phyloP scores from a whole-genome alignment of 2,888 invertebrate species.

The Pollenia labialis region DNA sequence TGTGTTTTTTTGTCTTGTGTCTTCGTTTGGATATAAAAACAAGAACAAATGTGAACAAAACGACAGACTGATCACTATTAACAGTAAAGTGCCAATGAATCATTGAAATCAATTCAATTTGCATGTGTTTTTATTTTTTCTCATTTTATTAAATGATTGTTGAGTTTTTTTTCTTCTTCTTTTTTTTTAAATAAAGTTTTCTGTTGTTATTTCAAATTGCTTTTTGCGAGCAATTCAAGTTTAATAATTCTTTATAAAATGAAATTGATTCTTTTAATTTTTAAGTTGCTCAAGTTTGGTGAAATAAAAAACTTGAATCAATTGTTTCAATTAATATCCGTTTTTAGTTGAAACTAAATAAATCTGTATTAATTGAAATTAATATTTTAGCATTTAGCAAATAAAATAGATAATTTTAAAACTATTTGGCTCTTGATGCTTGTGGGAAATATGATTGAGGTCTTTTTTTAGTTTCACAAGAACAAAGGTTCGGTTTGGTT shows the following conservation, averaged over 20 bases:
- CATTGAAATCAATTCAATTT: constrained; percentile 73
- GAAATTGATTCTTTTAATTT: constrained; percentile 33
- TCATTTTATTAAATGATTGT: constrained; percentile 32
- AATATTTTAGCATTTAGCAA: not conserved
- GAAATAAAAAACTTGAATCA: constrained; percentile 10
- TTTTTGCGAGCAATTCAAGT: constrained; percentile 30
- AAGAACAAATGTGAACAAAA: constrained; percentile 21
- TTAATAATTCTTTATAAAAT: constrained; percentile 36
- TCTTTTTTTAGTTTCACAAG: no score
- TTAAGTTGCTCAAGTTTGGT: not conserved
- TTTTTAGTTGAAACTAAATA: not conserved
- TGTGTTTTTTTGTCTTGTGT: not conserved
- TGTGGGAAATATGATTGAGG: no score
- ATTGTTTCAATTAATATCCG: constrained; percentile 23
- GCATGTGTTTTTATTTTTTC: constrained; percentile 44
- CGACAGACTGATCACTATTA: constrained; percentile 56
- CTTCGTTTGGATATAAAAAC: not conserved
- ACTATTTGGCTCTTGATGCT: no score
- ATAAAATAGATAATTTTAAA: not conserved
- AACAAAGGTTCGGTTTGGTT: no score
- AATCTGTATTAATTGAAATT: not conserved
- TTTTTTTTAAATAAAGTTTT: constrained; percentile 23
- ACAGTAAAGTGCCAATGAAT: constrained; percentile 72
- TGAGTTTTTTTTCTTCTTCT: not conserved
- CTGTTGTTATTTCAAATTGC: constrained; percentile 28